Base-by-base conservation (phyloP, 2,888 invertebrate species). In the Netelia melanura region DNA sequence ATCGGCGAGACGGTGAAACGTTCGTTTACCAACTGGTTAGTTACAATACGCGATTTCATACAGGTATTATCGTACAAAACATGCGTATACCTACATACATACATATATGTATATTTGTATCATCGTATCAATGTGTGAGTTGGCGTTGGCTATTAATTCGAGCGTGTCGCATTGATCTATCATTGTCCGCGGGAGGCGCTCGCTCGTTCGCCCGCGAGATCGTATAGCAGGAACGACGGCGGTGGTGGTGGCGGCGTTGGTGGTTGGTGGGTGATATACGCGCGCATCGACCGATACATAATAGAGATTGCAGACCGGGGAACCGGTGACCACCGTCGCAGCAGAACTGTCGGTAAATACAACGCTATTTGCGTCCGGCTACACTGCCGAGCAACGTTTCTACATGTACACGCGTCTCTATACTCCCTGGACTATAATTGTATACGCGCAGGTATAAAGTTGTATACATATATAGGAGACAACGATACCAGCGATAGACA, bases 111-210 rank as follows among this genome's bases (percentile, higher is more conserved):
- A n/a, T 23, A 11, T 11, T 64, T 62, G 48, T 71, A 58, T 11
- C 43, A 48, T 48, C 2, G 14, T 58, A 58, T 21, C 8, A 58
- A 58, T 58, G 58, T 58, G 58, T 21, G 58, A 58, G 21, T 58
- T 10, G 8, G 58, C 89, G 88, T 89, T 87, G 89, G 90, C 92
- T 92, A 93, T 93, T 93, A 93, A 93, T 93, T 90, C 92, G 90
- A 90, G 90, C 92, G 92, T 91, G 92, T 93, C 92, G 91, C 92
- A 92, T 92, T 92, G 93, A 93, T 93, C 92, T 92, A 93, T 93
- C 93, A 92, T 92, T 93, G 92, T 92, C 91, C 92, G 62, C 71
- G 78, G 67, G 65, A 67, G 52, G 65, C 30, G 17, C 61, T 75
- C 85, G 64, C 58, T 38, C 67, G 64, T 58, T 65, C 14, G 76